phyloP scores from a whole-genome alignment of 2,113 vertebrate genomes.

The Lota lota region DNA sequence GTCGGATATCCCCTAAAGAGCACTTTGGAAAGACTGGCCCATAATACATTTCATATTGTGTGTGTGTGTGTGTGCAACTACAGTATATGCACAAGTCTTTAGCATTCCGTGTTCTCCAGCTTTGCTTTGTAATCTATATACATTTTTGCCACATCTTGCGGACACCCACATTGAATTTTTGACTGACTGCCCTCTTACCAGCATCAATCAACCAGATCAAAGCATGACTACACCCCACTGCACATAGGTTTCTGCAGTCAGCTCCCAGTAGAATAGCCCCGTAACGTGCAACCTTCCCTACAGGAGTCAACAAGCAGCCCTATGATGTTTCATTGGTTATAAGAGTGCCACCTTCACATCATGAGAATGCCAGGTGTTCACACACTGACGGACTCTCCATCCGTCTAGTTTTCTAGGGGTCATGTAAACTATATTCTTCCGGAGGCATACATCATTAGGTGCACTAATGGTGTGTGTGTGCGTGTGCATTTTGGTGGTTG shows the following conservation, averaged over 20 bases:
- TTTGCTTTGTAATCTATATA: too few relatives aligned
- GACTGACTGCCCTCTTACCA: background rate
- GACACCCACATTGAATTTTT: too few relatives aligned
- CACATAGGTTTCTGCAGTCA: background rate
- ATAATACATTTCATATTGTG: too few relatives aligned
- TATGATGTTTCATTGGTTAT: background rate
- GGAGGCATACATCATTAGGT: background rate
- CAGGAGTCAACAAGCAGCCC: background rate
- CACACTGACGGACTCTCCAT: background rate
- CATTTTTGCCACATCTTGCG: too few relatives aligned
- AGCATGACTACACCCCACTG: background rate
- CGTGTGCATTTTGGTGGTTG: too few relatives aligned
- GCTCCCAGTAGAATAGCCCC: background rate
- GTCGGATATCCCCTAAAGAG: background rate
- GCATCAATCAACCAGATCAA: background rate
- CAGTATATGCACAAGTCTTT: too few relatives aligned
- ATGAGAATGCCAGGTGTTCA: background rate
- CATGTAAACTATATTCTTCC: background rate
- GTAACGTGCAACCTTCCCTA: background rate
- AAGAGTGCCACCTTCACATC: background rate
- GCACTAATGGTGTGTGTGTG: constrained; percentile 13
- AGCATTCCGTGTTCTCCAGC: too few relatives aligned
- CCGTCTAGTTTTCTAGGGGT: background rate
- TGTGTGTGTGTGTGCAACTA: too few relatives aligned
- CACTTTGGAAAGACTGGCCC: background rate